phyloP scores from a whole-genome alignment of 2,888 invertebrate genomes.

The Hirtodrosophila histrioides region DNA sequence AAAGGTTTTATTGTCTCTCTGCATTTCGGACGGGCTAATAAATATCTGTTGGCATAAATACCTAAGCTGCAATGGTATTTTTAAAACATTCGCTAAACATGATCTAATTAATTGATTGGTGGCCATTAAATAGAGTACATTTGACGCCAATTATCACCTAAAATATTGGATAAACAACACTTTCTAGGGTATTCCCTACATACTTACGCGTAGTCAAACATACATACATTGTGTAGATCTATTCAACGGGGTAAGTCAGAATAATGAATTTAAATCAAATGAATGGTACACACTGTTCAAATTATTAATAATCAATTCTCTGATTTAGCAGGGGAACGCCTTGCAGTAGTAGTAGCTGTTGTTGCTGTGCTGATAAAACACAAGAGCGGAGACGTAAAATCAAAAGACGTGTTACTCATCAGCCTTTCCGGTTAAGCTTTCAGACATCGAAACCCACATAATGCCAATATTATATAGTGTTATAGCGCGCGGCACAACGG shows the following conservation, averaged over 20 bases:
- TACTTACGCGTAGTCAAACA: conserved; percentile 1
- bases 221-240: conserved; percentile 6
- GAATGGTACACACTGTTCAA: conserved; percentile 1
- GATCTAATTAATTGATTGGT: neutral
- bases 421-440: conserved; percentile 25
- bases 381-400: conserved; percentile 16
- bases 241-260: conserved; percentile 23
- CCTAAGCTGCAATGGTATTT: neutral
- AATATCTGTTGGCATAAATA: conserved; percentile 2
- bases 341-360: conserved; percentile 1
- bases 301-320: conserved; percentile 3
- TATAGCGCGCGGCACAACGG: conserved; percentile 92
- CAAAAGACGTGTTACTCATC: conserved; percentile 31
- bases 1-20: conserved; percentile 24
- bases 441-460: conserved; percentile 23
- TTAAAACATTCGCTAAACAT: conserved; percentile 1
- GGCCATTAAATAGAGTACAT: neutral
- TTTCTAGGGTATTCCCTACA: conserved; percentile 3
- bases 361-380: conserved; percentile 35
- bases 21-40: neutral
- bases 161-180: conserved; percentile 20
- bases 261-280: neutral
- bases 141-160: conserved; percentile 16
- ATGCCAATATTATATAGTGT: conserved; percentile 97
- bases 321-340: conserved; percentile 5